phyloP scores from a whole-genome alignment of 1,140 invertebrate species.

The Nasonia giraulti region DNA sequence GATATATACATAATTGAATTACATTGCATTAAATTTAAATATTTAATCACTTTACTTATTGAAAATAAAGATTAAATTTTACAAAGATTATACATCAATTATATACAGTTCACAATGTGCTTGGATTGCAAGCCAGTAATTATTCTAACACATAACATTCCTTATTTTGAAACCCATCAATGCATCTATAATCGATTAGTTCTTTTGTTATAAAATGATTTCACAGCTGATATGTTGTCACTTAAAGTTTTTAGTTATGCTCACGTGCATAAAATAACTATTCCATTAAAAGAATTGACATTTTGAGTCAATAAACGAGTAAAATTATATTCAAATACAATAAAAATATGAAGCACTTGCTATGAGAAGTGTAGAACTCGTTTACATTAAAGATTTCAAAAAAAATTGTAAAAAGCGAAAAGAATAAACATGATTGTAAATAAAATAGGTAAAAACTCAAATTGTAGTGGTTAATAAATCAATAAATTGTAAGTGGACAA shows the following conservation, averaged over 20 bases:
- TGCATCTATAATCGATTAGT: not conserved
- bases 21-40: not conserved
- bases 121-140: not conserved
- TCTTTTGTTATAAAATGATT: constrained; percentile 16
- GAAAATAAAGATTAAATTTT: not conserved
- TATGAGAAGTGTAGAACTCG: not conserved
- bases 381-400: too few species aligned
- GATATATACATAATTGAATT: constrained; percentile 23
- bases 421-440: constrained; percentile 2
- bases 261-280: not conserved
- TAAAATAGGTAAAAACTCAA: not conserved
- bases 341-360: not conserved
- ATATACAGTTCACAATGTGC: not conserved
- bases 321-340: not conserved
- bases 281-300: not conserved
- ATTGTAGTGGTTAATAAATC: not conserved
- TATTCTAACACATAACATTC: not conserved
- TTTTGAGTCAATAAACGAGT: not conserved
- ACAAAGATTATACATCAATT: constrained; percentile 10
- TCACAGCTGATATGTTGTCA: not conserved
- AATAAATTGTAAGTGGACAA: not conserved
- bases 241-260: not conserved
- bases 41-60: not conserved
- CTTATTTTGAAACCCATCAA: not conserved
- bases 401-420: not conserved